A percentile compares a stretch with the other conserved stretches of the same genome.
Conservation (phyloP, 1,140 invertebrate species). For the Oryzaephilus surinamensis region DNA sequence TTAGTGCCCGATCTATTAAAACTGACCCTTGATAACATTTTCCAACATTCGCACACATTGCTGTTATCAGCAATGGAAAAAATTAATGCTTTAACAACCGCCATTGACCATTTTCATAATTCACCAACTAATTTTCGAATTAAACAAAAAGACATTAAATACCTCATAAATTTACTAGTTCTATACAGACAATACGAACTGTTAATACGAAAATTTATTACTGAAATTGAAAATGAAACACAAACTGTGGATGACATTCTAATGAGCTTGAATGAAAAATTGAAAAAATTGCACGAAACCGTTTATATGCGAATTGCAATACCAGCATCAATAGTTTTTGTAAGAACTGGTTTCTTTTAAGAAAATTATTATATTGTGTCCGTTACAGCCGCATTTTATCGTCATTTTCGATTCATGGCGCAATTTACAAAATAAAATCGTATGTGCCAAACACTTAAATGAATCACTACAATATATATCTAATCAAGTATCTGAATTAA, state of each 20-base stretch:
- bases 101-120: slow-evolving; percentile 30
- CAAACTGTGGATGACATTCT: slow-evolving; percentile 37
- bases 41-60: slow-evolving; percentile 40
- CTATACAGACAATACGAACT: slow-evolving; percentile 52
- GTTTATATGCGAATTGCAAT: slow-evolving; percentile 52
- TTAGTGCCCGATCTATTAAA: slow-evolving; percentile 51
- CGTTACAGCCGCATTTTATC: not conserved
- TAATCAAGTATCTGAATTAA: slow-evolving; percentile 1
- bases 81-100: slow-evolving; percentile 49
- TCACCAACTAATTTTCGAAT: slow-evolving; percentile 14
- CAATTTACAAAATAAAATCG: not conserved
- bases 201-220: slow-evolving; percentile 44
- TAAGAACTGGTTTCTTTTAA: slow-evolving; percentile 33
- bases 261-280: no score
- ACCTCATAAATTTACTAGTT: slow-evolving; percentile 43
- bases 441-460: not conserved
- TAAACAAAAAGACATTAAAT: slow-evolving; percentile 34
- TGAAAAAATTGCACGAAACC: slow-evolving; percentile 46
- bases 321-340: slow-evolving; percentile 50
- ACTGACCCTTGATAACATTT: slow-evolving; percentile 43
- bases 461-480: no score
- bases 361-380: not conserved
- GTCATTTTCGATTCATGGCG: not conserved
- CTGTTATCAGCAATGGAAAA: slow-evolving; percentile 47
- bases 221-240: slow-evolving; percentile 43